Percentiles rank a stretch among this genome's conserved stretches.
Evolutionary conservation across 1,140 invertebrate species (phyloP).

Genomic region (Trichonephila clavipes): DNA sequence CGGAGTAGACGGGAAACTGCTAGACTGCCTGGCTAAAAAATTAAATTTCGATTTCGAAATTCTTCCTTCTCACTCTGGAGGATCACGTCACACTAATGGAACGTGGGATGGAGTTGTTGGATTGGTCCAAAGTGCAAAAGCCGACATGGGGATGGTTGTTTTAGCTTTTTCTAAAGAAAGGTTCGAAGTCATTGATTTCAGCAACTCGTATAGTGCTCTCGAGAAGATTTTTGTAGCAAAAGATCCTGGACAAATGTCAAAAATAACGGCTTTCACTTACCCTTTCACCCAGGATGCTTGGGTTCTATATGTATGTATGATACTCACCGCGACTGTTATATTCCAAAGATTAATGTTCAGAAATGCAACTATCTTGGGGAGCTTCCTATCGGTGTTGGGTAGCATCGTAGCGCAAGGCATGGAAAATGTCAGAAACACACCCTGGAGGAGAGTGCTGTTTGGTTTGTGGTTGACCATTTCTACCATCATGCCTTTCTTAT

Average conservation of each 20-base stretch:
- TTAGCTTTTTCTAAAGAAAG: constrained; percentile 1
- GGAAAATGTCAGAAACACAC: neutral
- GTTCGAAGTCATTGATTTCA: constrained; percentile 4
- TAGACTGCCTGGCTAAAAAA: neutral
- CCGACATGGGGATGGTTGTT: neutral
- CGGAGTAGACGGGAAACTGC: neutral
- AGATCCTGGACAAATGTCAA: neutral
- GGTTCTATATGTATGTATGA: neutral
- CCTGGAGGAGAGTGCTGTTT: neutral
- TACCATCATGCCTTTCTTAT: neutral
- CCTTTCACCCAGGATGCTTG: constrained; percentile 29
- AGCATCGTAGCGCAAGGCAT: neutral
- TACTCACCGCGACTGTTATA: neutral
- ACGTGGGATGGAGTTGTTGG: constrained; percentile 34
- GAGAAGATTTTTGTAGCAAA: neutral
- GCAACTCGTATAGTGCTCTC: neutral
- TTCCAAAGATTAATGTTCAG: neutral
- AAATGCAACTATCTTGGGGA: neutral
- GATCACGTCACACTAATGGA: neutral
- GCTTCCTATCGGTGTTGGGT: neutral
- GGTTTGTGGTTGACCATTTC: neutral
- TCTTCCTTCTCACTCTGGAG: neutral
- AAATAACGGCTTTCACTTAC: constrained; percentile 1
- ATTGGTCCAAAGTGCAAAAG: constrained; percentile 31
- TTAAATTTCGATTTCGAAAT: neutral